phyloP scores from a whole-genome alignment of 2,113 vertebrate genomes.

The Hoplias malabaricus region DNA sequence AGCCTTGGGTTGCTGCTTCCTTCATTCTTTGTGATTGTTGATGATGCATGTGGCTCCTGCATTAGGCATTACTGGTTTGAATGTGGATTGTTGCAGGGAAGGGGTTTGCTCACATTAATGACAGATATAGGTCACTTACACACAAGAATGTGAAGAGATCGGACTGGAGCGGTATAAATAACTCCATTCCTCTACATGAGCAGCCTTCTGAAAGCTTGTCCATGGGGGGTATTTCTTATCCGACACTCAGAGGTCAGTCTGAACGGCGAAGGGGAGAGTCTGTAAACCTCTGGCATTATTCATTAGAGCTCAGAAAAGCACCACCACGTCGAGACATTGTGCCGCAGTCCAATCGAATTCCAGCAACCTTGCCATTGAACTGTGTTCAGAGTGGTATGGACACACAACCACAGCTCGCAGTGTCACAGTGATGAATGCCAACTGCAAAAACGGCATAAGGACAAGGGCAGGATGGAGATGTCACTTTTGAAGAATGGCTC shows the following conservation, averaged over 20 bases:
- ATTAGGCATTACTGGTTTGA: not conserved
- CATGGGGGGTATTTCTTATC: conserved; percentile 10
- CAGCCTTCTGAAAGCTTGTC: not conserved
- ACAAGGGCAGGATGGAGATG: conserved; percentile 36
- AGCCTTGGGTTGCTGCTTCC: not conserved
- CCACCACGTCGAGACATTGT: conserved; percentile 15
- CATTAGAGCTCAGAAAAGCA: conserved; percentile 16
- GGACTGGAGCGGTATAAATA: too few relatives aligned
- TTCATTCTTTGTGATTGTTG: not conserved
- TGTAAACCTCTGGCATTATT: conserved; percentile 18
- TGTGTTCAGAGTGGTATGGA: conserved; percentile 29
- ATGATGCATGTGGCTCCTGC: not conserved
- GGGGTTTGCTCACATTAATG: not conserved
- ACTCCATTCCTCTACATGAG: not conserved
- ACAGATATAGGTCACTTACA: not conserved
- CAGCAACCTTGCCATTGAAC: conserved; percentile 40
- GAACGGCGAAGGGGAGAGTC: not conserved
- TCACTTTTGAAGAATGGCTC: conserved; percentile 40
- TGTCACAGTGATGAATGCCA: conserved; percentile 40
- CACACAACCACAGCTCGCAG: conserved; percentile 1
- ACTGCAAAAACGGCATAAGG: conserved; percentile 7
- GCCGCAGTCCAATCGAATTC: conserved; percentile 34
- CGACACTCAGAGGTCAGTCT: not conserved
- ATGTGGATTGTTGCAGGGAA: not conserved
- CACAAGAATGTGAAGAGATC: not conserved